Base-by-base conservation (phyloP, 2,113 vertebrate genomes). In the Paramisgurnus dabryanus region DNA sequence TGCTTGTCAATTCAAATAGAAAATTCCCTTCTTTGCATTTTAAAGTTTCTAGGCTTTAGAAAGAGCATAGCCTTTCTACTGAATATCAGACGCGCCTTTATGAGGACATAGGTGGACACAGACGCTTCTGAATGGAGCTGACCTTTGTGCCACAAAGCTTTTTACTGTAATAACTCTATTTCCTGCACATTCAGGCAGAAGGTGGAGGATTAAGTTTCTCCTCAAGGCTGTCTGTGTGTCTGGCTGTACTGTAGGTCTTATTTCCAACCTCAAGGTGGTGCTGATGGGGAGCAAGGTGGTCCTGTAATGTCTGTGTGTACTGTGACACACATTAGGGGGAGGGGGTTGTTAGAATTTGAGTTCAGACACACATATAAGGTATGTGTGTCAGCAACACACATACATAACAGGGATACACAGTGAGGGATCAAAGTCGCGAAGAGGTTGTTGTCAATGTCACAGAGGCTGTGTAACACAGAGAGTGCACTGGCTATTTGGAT, bases 1-100 rank as follows among this genome's bases (percentile, higher is more conserved):
- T 79, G 85, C 85, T 81, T 43, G 73, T 58, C 74, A 49, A 79
- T 72, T 61, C 57, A 45, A 41, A 79, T 34, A 55, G 43, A 65
- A 34, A 53, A 10, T 34, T 34, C 27, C 27, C 3, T 34, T 2
- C 17, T 27, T 39, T 61, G 47, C 17, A 67, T 64, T 75, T 78
- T 57, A 13, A 57, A 47, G 57, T 80, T 60, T 71, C 84, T 80
- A 79, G 74, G 84, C 76, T 81, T 88, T 87, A 88, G 81, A 88
- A 64, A 66, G 78, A 49, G 80, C 76, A 83, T 80, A 83, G 83
- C 85, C 83, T 88, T 69, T 86, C 83, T 82, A 84, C 86, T 88
- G 90, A 92, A 86, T 87, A 91, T 87, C 86, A 83, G 86, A 82
- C 78, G 82, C 87, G 79, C 82, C 89, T 88, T 90, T 84, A 85